phyloP scores from a whole-genome alignment of 2,888 invertebrate genomes.

The Lumbricus terrestris region DNA sequence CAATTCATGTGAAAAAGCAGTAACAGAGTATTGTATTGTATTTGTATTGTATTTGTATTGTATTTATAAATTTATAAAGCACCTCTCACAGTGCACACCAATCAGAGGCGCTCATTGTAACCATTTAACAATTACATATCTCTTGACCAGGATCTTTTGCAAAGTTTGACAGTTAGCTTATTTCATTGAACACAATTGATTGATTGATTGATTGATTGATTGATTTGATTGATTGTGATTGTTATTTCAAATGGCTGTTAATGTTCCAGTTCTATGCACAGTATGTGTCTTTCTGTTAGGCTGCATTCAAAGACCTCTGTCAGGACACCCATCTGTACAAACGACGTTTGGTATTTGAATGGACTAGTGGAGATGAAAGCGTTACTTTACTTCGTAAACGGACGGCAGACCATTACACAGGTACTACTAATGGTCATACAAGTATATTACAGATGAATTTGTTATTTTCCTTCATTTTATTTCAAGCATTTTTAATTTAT shows the following conservation, averaged over 20 bases:
- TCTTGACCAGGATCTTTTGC: no score
- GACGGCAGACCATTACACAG: slow-evolving; percentile 66
- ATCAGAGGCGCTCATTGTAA: no score
- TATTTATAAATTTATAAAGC: no score
- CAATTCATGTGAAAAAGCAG: not conserved
- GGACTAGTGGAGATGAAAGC: slow-evolving; percentile 76
- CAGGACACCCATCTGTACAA: slow-evolving; percentile 98
- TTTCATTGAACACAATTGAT: no score
- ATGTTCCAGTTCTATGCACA: not conserved
- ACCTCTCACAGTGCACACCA: no score
- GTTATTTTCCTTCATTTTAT: not conserved
- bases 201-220: no score
- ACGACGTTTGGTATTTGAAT: slow-evolving; percentile 88
- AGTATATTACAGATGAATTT: not conserved
- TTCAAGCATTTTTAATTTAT: not conserved
- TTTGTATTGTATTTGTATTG: no score
- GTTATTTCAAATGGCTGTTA: not conserved
- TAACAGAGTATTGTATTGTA: no score
- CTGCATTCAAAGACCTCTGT: slow-evolving; percentile 86
- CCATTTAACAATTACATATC: no score
- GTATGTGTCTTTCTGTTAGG: slow-evolving; percentile 61
- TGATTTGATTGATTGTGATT: not conserved
- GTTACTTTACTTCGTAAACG: slow-evolving; percentile 80
- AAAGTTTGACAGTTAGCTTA: no score
- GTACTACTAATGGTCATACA: not conserved